phyloP scores from a whole-genome alignment of 1,140 invertebrate species.

The Branchinecta lynchi region DNA sequence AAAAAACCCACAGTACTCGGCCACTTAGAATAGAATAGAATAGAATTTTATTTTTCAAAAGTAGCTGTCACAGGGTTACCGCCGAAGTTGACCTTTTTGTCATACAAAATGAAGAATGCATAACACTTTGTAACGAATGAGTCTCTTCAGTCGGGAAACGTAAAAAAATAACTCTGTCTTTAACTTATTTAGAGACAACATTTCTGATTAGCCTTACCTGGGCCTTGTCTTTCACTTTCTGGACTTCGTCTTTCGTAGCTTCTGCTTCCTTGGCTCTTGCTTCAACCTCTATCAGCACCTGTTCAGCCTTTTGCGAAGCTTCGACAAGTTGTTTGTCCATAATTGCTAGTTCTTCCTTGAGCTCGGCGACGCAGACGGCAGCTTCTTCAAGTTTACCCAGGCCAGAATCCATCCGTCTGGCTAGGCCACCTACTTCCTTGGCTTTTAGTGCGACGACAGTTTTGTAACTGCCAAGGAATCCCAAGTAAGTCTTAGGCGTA shows the following conservation, averaged over 20 bases:
- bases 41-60: too few species aligned
- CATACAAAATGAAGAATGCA: too few species aligned
- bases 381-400: constrained; percentile 84
- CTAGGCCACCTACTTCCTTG: constrained; percentile 74
- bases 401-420: constrained; percentile 82
- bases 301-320: constrained; percentile 75
- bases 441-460: constrained; percentile 70
- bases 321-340: constrained; percentile 84
- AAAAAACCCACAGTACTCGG: too few species aligned
- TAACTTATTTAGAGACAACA: too few species aligned
- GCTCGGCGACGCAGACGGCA: constrained; percentile 68
- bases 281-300: constrained; percentile 66
- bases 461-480: constrained; percentile 89
- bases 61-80: too few species aligned
- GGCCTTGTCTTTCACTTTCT: constrained; percentile 88
- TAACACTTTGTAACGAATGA: too few species aligned
- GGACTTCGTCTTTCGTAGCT: constrained; percentile 84
- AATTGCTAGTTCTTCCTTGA: constrained; percentile 77
- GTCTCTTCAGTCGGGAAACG: too few species aligned
- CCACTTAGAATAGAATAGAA: too few species aligned
- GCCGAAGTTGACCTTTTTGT: too few species aligned
- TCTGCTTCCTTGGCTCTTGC: constrained; percentile 84
- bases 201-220: constrained; percentile 34
- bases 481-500: constrained; percentile 91
- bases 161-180: too few species aligned